Evolutionary conservation across 2,113 vertebrate species (phyloP).

Genomic region (Rhinolophus sinicus): DNA sequence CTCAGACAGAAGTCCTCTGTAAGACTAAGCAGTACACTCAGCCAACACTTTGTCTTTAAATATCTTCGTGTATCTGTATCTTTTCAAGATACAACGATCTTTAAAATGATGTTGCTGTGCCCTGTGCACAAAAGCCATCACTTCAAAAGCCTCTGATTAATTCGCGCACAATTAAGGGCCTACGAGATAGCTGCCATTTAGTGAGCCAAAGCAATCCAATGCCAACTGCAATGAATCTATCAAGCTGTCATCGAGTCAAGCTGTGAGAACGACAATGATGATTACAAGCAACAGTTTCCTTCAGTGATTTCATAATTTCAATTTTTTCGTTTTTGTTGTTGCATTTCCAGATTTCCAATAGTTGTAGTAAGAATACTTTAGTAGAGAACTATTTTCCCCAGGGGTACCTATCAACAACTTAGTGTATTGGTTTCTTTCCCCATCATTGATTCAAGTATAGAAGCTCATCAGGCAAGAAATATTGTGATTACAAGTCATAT

Average conservation of each 20-base stretch:
- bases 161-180: conserved; percentile 84
- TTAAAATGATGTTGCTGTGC: conserved; percentile 64
- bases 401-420: conserved; percentile 85
- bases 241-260: conserved; percentile 86
- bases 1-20: background rate
- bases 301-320: conserved; percentile 87
- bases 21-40: background rate
- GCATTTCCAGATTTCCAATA: conserved; percentile 87
- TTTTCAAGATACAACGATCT: conserved; percentile 79
- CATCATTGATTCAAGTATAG: conserved; percentile 84
- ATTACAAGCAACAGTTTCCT: conserved; percentile 86
- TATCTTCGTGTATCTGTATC: conserved; percentile 64
- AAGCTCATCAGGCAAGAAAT: conserved; percentile 87
- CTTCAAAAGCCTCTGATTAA: conserved; percentile 87
- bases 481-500: conserved; percentile 81
- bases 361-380: conserved; percentile 77
- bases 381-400: conserved; percentile 83
- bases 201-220: conserved; percentile 84
- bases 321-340: conserved; percentile 80
- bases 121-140: conserved; percentile 74
- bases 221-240: conserved; percentile 86
- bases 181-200: conserved; percentile 83
- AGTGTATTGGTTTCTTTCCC: conserved; percentile 86
- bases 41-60: conserved; percentile 62
- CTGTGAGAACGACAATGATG: conserved; percentile 82